Base-by-base conservation (phyloP, 2,888 invertebrate species). In the Aricia artaxerxes region DNA sequence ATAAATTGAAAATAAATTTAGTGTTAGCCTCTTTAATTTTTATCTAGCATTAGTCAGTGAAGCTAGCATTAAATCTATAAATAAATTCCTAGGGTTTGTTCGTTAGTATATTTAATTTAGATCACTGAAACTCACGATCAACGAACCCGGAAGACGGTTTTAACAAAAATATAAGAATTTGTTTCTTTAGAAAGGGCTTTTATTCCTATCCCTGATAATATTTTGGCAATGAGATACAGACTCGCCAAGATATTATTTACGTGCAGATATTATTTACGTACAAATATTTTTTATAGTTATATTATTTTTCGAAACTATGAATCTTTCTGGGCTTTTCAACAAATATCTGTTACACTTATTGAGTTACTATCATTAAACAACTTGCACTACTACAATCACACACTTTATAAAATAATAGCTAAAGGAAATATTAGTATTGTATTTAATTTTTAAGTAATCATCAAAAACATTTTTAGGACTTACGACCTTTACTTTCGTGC, bases 41-140 rank as follows among this genome's bases (percentile, higher is more conserved):
- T 31, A 76, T 57, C 35, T 76, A 76, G 53, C 57, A 76, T 76
- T 57, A 57, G 35, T 76, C 7, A 53, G 24, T 69, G 69, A 53
- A 57, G 76, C 76, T 76, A 76, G 57, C 57, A 16, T 38, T 75
- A 35, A 75, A 53, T 11, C 76, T 76, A 76, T 76, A 76, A 76
- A 76, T 76, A 76, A 57, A 76, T 76, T 57, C 35, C 76, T 76
- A 76, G 76, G 76, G 57, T 76, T 75, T 75, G 49, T 75, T 76
- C 35, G 76, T 76, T 76, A 76, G 76, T 76, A 24, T 53, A 76
- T 76, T 57, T 76, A 76, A 76, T 76, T 49, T 76, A 57, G 76
- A 57, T 35, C 76, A 57, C 35, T 57, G 57, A 76, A 57, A 35
- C 53, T 38, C 7, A 76, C 53, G 57, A 53, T 53, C 57, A 13